Evolutionary conservation across 2,888 invertebrate species (phyloP).

Genomic region (Pterobdella sp.): DNA sequence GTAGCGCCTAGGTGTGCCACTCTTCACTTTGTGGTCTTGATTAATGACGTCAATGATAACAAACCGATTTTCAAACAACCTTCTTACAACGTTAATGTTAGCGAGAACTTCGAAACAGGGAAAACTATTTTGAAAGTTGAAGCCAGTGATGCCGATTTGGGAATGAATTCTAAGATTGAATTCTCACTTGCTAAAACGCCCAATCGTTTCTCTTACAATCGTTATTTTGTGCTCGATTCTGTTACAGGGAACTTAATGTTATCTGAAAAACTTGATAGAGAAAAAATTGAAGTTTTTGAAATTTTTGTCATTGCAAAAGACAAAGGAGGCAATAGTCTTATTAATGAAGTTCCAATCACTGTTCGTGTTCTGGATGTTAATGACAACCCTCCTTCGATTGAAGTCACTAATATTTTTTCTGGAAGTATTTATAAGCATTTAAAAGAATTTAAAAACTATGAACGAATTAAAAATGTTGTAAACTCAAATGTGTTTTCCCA

Average conservation of each 20-base stretch:
- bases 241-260: slow-evolving; percentile 35
- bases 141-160: slow-evolving; percentile 76
- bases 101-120: slow-evolving; percentile 82
- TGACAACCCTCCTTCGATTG: slow-evolving; percentile 78
- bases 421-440: background rate
- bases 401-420: slow-evolving; percentile 53
- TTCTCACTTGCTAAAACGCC: slow-evolving; percentile 34
- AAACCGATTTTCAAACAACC: slow-evolving; percentile 63
- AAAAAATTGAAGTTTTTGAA: slow-evolving; percentile 32
- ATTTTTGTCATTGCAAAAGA: slow-evolving; percentile 36
- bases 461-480: background rate
- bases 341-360: slow-evolving; percentile 55
- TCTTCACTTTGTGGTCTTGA: slow-evolving; percentile 65
- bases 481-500: background rate
- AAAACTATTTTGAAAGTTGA: slow-evolving; percentile 54
- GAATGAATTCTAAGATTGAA: slow-evolving; percentile 71
- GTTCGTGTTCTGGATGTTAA: slow-evolving; percentile 60
- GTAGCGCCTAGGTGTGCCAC: slow-evolving; percentile 49
- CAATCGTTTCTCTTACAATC: slow-evolving; percentile 22
- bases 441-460: background rate
- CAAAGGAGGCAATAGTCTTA: slow-evolving; percentile 28
- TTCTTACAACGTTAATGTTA: slow-evolving; percentile 65
- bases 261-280: slow-evolving; percentile 35
- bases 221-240: slow-evolving; percentile 33
- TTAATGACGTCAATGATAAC: slow-evolving; percentile 89